Percentiles rank a stretch among this genome's conserved stretches.
These are phyloP conservation scores for Brachymystax lenok DNA, from an alignment of 2,797 vertebrate genomes.

Conservation along the genomic window DNA sequence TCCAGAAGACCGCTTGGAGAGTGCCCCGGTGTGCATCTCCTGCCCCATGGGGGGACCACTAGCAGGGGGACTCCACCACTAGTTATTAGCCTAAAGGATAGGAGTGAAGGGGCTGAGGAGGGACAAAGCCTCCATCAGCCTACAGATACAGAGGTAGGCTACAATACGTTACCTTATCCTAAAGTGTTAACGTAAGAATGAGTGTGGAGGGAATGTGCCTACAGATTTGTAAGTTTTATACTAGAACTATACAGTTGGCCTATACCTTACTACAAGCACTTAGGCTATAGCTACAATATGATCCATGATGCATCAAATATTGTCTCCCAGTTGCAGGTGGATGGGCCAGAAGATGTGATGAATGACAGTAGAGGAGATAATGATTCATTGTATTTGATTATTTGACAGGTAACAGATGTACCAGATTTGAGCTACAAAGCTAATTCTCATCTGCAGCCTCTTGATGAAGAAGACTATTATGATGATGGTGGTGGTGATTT, in stretches of 20 bases:
- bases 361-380: slow-evolving; percentile 16
- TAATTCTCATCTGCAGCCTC: neutral
- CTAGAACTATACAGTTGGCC: neutral
- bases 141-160: slow-evolving; percentile 39
- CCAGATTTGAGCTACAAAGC: neutral
- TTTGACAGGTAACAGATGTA: neutral
- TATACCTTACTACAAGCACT: no score
- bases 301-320: no score
- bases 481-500: slow-evolving; percentile 21
- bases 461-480: neutral
- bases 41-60: slow-evolving; percentile 20
- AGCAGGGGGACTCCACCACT: neutral
- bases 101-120: slow-evolving; percentile 7
- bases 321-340: slow-evolving; percentile 39
- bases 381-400: neutral
- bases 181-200: neutral
- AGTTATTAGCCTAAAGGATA: slow-evolving; percentile 13
- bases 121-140: slow-evolving; percentile 30
- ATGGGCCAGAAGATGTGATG: slow-evolving; percentile 16
- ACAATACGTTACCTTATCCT: neutral
- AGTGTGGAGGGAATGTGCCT: neutral
- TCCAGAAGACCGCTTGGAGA: slow-evolving; percentile 68
- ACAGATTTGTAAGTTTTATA: neutral
- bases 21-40: slow-evolving; percentile 22
- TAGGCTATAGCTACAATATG: no score